Evolutionary conservation across 2,797 vertebrate genomes (phyloP).

Genomic region (Rhodeus uyekii): DNA sequence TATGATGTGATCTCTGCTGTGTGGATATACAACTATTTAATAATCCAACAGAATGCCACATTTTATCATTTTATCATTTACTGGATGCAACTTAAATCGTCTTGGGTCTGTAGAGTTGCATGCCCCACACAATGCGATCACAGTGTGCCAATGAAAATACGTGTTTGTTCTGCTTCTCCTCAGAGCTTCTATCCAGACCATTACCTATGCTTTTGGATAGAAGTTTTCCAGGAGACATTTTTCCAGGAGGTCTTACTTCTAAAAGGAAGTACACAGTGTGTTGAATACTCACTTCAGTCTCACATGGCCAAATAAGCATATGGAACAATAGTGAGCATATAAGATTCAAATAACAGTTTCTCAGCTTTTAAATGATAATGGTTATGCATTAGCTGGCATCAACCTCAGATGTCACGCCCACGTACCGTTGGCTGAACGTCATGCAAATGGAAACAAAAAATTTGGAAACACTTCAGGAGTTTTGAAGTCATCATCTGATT

Average conservation of each 20-base stretch:
- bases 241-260: slow-evolving; percentile 17
- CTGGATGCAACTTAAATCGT: slow-evolving; percentile 16
- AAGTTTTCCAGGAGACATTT: slow-evolving; percentile 34
- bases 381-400: not conserved
- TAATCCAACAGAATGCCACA: slow-evolving; percentile 17
- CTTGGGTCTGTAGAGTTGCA: slow-evolving; percentile 13
- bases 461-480: not conserved
- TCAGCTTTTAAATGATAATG: not conserved
- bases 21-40: slow-evolving; percentile 10
- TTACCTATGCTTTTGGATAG: slow-evolving; percentile 19
- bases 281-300: slow-evolving; percentile 44
- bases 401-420: not conserved
- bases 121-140: slow-evolving; percentile 33
- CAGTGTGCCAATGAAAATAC: slow-evolving; percentile 38
- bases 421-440: not conserved
- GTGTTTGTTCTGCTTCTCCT: slow-evolving; percentile 38
- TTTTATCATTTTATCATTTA: slow-evolving; percentile 17
- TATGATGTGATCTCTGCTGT: slow-evolving; percentile 2
- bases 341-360: not conserved
- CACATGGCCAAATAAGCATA: not conserved
- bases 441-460: not conserved
- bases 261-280: slow-evolving; percentile 58
- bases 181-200: slow-evolving; percentile 37
- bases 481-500: not conserved
- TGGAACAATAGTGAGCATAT: not conserved